Percentiles rank a stretch among this genome's conserved stretches.
Evolutionary conservation across 2,797 vertebrate genomes (phyloP).

Genomic region (Enteromius paludinosus): DNA sequence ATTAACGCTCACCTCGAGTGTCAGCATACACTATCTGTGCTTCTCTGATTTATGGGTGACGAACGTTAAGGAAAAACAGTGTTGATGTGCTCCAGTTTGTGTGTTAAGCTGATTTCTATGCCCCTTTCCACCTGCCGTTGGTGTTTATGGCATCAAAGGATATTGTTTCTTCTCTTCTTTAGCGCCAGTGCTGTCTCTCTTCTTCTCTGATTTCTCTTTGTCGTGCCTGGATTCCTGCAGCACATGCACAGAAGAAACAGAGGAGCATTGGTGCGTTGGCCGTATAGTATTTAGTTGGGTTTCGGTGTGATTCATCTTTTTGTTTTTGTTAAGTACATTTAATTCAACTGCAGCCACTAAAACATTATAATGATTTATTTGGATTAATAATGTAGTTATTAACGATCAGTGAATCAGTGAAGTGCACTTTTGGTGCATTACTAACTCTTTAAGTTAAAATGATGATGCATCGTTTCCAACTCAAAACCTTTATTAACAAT

Average conservation of each 20-base stretch:
- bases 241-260: conserved; percentile 16
- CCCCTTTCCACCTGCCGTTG: conserved; percentile 37
- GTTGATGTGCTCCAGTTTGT: neutral
- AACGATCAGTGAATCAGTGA: too few relatives aligned
- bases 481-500: neutral
- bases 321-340: too few relatives aligned
- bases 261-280: neutral
- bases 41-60: conserved; percentile 92
- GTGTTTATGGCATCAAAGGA: conserved; percentile 82
- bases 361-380: neutral
- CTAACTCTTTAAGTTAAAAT: too few relatives aligned
- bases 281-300: too few relatives aligned
- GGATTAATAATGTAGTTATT: neutral
- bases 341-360: neutral
- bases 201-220: conserved; percentile 88
- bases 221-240: conserved; percentile 88
- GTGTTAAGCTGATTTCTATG: neutral
- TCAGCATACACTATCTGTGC: conserved; percentile 87
- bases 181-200: conserved; percentile 84
- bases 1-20: conserved; percentile 75
- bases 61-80: conserved; percentile 74
- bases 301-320: too few relatives aligned
- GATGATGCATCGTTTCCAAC: neutral
- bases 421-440: too few relatives aligned
- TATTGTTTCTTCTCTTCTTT: conserved; percentile 95